Base-by-base conservation (phyloP, 2,888 invertebrate species). In the Drosophila rellima region DNA sequence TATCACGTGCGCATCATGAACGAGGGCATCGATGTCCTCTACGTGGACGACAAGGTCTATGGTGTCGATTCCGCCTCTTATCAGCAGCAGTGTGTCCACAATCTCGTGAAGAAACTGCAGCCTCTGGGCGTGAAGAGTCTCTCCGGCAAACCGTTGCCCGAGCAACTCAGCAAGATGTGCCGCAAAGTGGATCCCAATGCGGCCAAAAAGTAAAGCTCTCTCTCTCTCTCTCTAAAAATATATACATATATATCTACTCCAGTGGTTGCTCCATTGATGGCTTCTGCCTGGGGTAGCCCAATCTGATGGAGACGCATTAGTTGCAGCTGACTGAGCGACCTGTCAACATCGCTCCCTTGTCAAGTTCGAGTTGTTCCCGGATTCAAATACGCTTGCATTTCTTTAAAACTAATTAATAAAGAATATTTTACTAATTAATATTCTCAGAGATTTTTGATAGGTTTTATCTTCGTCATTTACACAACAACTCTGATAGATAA, bases 21-120 rank as follows among this genome's bases (percentile, higher is more conserved):
- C 47, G 86, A 82, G 47, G 86, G 82, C 44, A 82, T 82, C 48
- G 75, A 85, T 39, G 66, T 60, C 6, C 65, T 82, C 65, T 82
- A 85, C 26, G 56, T 82, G 29, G 86, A 82, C 33, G 82, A 80
- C 37, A 55, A 29, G 23, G 48, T 78, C 68, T 82, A 68, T 18
- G 10, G 20, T 0, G 20, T 13, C 5, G 64, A 54, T 0, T 15
- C n/a, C 10, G 4, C 15, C 5, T 55, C 13, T 33, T 80, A 73
- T 39, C 82, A 82, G 18, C 51, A 70, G 5, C 77, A 74, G 23
- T 67, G 74, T 15, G 40, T 82, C 2, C 67, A 64, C 33, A 73
- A 56, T 47, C 48, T 82, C 18, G 1, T 82, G 5, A 67, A 55
- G 56, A 78, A 78, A 17, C 35, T 85, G 23, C 62, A 73, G 42